Base-by-base conservation (phyloP, 2,888 invertebrate species). In the Pandemis cinnamomeana region DNA sequence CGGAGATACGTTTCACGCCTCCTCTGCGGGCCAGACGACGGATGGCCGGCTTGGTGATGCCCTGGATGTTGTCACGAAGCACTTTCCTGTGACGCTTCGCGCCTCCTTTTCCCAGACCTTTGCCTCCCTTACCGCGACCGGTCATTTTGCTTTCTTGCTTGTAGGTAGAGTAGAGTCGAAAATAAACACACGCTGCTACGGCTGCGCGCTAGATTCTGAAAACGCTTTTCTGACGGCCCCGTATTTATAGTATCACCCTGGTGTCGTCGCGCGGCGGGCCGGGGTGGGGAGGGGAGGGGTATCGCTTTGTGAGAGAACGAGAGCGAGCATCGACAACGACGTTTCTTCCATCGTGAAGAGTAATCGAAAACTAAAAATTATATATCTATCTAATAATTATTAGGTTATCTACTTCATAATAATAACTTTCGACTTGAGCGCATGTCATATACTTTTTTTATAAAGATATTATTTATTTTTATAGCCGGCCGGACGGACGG, bases 51-150 rank as follows among this genome's bases (percentile, higher is more conserved):
- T 96, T 97, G 0, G 97, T 97, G 76, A 97, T 97, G 46, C 97
- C 97, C 82, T 97, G 96, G 87, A 97, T 97, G 85, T 97, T 97
- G 87, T 97, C 97, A 77, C 97, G 95, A 11, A 97, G 58, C 2
- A 97, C 97, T 88, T 97, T 98, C 75, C 97, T 95, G 91, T 97
- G 97, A 79, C 97, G 96, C 89, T 97, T 97, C 48, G 97, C 97
- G 76, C 97, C 97, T 80, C 97, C 96, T 90, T 97, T 97, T 72
- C 97, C 97, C 71, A 97, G 92, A 77, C 97, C 97, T 91, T 97
- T 96, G 71, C 96, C 96, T 85, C 96, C 97, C 95, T 97, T 97
- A 75, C 97, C 97, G 76, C 97, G 96, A 77, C 97, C 97, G 87
- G 97, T 96, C 97, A 97, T 97, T 10, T 4, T 58, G 53, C 77